These are phyloP conservation scores for Diachasmimorpha longicaudata DNA, from an alignment of 1,140 invertebrate species.

Conservation along the genomic window DNA sequence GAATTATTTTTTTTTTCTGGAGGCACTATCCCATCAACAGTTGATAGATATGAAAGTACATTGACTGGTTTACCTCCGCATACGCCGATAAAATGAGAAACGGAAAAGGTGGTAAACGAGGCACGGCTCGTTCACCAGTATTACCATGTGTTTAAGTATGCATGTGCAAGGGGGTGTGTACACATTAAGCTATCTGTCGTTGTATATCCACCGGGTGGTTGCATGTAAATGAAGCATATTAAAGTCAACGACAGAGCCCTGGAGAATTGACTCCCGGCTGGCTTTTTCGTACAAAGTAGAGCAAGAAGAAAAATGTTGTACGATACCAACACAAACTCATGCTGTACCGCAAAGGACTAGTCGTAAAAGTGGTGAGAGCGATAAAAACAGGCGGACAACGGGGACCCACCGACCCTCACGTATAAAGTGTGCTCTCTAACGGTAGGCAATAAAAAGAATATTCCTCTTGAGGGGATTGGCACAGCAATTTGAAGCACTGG, in stretches of 20 bases:
- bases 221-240: constrained; percentile 29
- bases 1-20: too few species aligned
- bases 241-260: constrained; percentile 20
- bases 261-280: constrained; percentile 23
- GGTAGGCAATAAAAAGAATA: constrained; percentile 25
- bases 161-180: constrained; percentile 13
- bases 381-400: constrained; percentile 41
- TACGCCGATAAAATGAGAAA: not conserved
- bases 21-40: too few species aligned
- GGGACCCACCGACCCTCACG: not conserved
- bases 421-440: constrained; percentile 26
- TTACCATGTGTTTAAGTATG: not conserved
- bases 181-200: constrained; percentile 5
- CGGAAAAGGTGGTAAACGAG: not conserved
- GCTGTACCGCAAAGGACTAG: constrained; percentile 32
- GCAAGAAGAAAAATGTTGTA: constrained; percentile 8
- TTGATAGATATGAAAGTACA: too few species aligned
- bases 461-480: not conserved
- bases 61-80: not conserved
- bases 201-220: not conserved
- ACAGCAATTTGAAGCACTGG: not conserved
- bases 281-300: constrained; percentile 7
- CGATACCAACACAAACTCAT: not conserved
- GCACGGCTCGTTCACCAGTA: not conserved
- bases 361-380: constrained; percentile 50